Percentiles rank a stretch among this genome's conserved stretches.
These are phyloP conservation scores for Xenopus petersii DNA, from an alignment of 2,797 vertebrate genomes.

Conservation along the genomic window DNA sequence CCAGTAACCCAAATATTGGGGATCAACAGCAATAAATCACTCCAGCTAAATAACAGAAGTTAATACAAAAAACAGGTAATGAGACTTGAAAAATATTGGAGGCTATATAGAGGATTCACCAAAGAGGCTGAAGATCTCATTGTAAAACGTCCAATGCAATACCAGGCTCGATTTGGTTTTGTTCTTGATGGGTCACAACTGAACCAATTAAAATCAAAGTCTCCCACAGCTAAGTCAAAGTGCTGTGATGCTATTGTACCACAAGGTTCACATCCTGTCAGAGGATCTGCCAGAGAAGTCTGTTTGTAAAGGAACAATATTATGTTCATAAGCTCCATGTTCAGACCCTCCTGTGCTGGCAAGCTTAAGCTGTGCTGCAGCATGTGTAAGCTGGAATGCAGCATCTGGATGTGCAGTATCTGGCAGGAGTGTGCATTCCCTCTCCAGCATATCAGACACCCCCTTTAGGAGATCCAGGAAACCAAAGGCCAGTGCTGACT, in stretches of 20 bases:
- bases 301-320: constrained; percentile 85
- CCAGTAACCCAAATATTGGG: too few species aligned
- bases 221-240: neutral
- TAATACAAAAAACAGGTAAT: too few species aligned
- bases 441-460: constrained; percentile 89
- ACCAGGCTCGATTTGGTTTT: too few species aligned
- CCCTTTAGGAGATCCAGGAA: constrained; percentile 95
- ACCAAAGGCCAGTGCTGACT: constrained; percentile 89
- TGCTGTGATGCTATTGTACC: too few species aligned
- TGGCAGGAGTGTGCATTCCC: constrained; percentile 91
- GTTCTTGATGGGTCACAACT: too few species aligned
- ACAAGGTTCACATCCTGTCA: constrained; percentile 62
- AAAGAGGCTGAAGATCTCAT: too few species aligned
- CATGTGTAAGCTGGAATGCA: constrained; percentile 89
- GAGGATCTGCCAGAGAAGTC: constrained; percentile 79
- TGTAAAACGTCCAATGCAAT: too few species aligned
- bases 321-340: constrained; percentile 85
- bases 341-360: constrained; percentile 84
- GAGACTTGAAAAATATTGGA: too few species aligned
- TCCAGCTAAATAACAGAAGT: too few species aligned
- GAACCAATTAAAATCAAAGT: too few species aligned
- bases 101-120: too few species aligned
- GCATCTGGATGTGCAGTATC: constrained; percentile 94
- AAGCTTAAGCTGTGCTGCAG: constrained; percentile 91
- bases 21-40: too few species aligned